A percentile compares a stretch with the other conserved stretches of the same genome.
Evolutionary conservation across 2,113 vertebrate species (phyloP).

Genomic region (Cyanoramphus novaezelandiae): DNA sequence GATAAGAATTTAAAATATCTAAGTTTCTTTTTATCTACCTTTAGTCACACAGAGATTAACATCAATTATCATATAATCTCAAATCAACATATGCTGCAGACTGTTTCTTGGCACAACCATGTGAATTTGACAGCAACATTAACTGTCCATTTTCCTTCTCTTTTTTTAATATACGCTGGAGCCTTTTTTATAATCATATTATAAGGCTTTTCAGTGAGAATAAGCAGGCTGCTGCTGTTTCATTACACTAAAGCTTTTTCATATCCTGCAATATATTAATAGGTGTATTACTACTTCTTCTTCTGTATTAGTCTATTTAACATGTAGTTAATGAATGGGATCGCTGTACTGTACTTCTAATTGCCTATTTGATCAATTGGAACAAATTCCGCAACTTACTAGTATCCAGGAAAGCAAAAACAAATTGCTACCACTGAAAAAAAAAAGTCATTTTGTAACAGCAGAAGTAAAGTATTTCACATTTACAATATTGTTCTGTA

Average conservation of each 20-base stretch:
- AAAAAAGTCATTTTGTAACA: not conserved
- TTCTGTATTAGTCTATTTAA: not conserved
- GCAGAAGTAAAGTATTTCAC: not conserved
- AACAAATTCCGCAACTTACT: not conserved
- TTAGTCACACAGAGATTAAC: not conserved
- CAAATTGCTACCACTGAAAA: not conserved
- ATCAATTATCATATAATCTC: not conserved
- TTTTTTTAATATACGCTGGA: not conserved
- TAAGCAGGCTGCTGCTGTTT: not conserved
- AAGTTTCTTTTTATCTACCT: not conserved
- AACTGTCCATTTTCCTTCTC: not conserved
- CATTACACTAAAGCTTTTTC: not conserved
- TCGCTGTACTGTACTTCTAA: not conserved
- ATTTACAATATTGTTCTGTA: not conserved
- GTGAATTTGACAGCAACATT: not conserved
- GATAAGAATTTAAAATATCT: not conserved
- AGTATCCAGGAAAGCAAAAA: not conserved
- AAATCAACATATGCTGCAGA: not conserved
- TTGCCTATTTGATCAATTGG: not conserved
- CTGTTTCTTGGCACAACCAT: not conserved
- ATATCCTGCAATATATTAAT: not conserved
- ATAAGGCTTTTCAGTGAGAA: not conserved
- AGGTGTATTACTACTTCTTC: not conserved
- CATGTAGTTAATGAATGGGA: not conserved
- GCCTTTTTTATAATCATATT: not conserved